phyloP scores from a whole-genome alignment of 2,113 vertebrate species.

The Megalops atlanticus region DNA sequence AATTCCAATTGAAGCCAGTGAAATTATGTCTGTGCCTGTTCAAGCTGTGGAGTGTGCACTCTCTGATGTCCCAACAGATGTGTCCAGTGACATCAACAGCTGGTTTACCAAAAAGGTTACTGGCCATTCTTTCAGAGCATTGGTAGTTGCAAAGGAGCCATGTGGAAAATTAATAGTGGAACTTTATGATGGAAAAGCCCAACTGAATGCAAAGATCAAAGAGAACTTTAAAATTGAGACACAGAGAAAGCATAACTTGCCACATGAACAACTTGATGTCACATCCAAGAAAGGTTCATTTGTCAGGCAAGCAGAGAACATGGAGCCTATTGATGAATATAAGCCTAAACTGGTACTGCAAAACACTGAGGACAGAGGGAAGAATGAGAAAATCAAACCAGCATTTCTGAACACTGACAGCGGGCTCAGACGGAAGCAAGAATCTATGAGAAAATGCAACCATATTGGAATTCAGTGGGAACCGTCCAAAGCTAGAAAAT shows the following conservation, averaged over 20 bases:
- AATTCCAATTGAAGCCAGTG: constrained; percentile 77
- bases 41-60: constrained; percentile 86
- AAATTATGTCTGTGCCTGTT: constrained; percentile 83
- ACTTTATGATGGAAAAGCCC: constrained; percentile 75
- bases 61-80: constrained; percentile 69
- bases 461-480: constrained; percentile 22
- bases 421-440: neutral
- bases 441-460: constrained; percentile 18
- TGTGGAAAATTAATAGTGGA: constrained; percentile 83
- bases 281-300: constrained; percentile 34
- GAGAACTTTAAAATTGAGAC: constrained; percentile 62
- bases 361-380: neutral
- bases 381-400: neutral
- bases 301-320: neutral
- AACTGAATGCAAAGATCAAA: constrained; percentile 81
- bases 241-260: constrained; percentile 24
- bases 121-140: constrained; percentile 71
- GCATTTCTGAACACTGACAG: neutral
- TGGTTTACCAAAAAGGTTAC: constrained; percentile 81
- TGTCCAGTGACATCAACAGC: constrained; percentile 63
- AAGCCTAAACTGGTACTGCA: neutral
- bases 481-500: neutral
- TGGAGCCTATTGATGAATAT: neutral
- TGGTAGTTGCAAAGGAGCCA: constrained; percentile 81
- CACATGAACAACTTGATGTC: constrained; percentile 18